These are phyloP conservation scores for Spisula solida DNA, from an alignment of 2,888 invertebrate species.

Conservation along the genomic window DNA sequence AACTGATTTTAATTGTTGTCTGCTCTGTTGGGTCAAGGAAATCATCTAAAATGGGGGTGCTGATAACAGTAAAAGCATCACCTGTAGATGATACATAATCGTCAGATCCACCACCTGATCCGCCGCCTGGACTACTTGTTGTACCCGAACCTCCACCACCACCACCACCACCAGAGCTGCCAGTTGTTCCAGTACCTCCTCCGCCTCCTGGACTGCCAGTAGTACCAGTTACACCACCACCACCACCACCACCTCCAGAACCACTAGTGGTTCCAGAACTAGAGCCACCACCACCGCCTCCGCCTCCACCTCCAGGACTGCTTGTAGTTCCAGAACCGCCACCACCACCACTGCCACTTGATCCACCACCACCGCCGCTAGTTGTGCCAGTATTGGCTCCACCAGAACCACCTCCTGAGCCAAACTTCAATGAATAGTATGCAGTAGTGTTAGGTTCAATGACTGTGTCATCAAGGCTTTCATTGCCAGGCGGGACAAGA, in stretches of 20 bases:
- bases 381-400: neutral
- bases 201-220: neutral
- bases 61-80: conserved; percentile 49
- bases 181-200: neutral
- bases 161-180: neutral
- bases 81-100: conserved; percentile 33
- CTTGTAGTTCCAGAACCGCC: conserved; percentile 7
- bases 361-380: neutral
- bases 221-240: neutral
- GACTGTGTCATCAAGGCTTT: conserved; percentile 36
- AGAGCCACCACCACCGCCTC: conserved; percentile 20
- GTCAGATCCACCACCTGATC: conserved; percentile 1
- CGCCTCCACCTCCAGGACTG: neutral
- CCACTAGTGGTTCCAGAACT: conserved; percentile 2
- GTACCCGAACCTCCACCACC: conserved; percentile 11
- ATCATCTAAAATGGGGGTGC: conserved; percentile 46
- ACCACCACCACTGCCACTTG: neutral
- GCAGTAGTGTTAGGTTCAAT: conserved; percentile 57
- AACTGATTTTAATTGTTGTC: conserved; percentile 49
- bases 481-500: conserved; percentile 42
- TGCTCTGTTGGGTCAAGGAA: conserved; percentile 42
- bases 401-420: conserved; percentile 13
- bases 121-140: conserved; percentile 21
- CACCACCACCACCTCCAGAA: conserved; percentile 3
- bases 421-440: conserved; percentile 47